A percentile compares a stretch with the other conserved stretches of the same genome.
These are phyloP conservation scores for Pithys albifrons DNA, from an alignment of 2,113 vertebrate genomes.

Conservation along the genomic window DNA sequence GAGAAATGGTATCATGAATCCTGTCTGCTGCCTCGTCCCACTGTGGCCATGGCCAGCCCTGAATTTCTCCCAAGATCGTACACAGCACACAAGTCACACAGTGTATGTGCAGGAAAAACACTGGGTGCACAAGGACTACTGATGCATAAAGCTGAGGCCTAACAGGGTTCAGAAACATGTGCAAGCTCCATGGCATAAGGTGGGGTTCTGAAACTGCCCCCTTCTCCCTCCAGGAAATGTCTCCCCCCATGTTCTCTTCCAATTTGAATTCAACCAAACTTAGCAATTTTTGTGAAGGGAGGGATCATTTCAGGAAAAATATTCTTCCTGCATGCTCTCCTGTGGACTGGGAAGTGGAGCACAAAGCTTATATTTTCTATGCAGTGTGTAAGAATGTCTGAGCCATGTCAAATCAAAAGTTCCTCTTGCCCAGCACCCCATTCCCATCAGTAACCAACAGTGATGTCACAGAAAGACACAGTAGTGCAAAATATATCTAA, in stretches of 20 bases:
- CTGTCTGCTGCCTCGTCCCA: fast-evolving
- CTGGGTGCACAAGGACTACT: neutral
- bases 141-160: neutral
- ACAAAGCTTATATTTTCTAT: neutral
- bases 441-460: neutral
- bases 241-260: neutral
- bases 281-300: neutral
- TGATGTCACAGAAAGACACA: fast-evolving
- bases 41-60: fast-evolving
- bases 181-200: no score
- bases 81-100: neutral
- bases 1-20: neutral
- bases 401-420: neutral
- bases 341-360: neutral
- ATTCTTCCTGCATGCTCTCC: fast-evolving
- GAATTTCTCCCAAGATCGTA: fast-evolving
- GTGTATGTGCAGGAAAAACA: fast-evolving
- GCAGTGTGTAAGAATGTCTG: neutral
- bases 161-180: neutral
- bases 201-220: neutral
- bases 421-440: neutral
- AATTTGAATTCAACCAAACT: neutral
- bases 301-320: neutral
- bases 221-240: neutral
- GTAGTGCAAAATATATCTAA: neutral